A percentile compares a stretch with the other conserved stretches of the same genome.
Evolutionary conservation across 2,113 vertebrate genomes (phyloP).

Genomic region (Trochalopteron elliotii): DNA sequence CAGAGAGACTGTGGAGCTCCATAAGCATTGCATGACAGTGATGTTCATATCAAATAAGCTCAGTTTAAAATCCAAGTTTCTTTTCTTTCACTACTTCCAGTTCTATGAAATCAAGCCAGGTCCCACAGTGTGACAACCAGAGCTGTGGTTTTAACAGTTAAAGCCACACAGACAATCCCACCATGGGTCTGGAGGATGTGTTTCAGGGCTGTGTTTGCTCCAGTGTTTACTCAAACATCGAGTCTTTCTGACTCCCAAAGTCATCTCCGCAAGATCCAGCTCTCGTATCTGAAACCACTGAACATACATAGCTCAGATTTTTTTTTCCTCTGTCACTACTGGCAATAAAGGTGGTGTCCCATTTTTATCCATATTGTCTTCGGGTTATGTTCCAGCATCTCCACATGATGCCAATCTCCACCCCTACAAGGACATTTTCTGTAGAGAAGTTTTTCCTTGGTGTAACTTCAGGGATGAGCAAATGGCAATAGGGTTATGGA

Average conservation of each 20-base stretch:
- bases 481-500: slow-evolving; percentile 16
- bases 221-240: fast-evolving
- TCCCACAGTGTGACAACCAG: background rate
- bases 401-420: background rate
- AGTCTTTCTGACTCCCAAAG: background rate
- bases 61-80: background rate
- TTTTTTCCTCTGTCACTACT: background rate
- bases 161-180: fast-evolving
- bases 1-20: background rate
- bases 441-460: background rate
- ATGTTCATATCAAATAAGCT: background rate
- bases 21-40: background rate
- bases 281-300: background rate
- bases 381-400: background rate
- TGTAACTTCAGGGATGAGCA: background rate
- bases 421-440: background rate
- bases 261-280: background rate
- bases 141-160: background rate
- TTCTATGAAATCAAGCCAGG: background rate
- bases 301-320: background rate
- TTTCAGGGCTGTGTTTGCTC: background rate
- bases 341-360: background rate
- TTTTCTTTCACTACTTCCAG: background rate
- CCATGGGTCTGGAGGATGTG: background rate
- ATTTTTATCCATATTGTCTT: background rate